phyloP scores from a whole-genome alignment of 2,888 invertebrate species.

The Diarsia rubi region DNA sequence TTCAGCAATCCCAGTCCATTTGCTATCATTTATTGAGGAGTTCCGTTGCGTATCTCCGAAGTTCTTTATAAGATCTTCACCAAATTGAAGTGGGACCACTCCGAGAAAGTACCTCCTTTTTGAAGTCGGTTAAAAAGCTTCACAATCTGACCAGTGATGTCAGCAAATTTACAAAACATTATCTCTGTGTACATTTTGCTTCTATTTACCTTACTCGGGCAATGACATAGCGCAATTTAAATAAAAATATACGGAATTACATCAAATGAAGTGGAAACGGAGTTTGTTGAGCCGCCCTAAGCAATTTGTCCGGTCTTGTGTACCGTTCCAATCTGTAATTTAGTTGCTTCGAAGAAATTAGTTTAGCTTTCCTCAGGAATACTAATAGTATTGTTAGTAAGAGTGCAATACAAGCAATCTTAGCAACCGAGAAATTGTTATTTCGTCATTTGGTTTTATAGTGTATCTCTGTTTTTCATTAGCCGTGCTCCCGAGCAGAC shows the following conservation, averaged over 20 bases:
- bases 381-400: neutral
- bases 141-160: neutral
- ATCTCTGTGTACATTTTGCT: neutral
- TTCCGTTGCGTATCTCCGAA: no score
- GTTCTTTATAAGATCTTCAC: no score
- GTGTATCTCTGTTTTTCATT: slow-evolving; percentile 6
- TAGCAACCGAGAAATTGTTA: slow-evolving; percentile 6
- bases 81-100: no score
- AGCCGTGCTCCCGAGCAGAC: neutral
- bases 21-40: no score
- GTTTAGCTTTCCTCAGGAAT: slow-evolving; percentile 9
- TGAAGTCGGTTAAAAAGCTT: no score
- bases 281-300: slow-evolving; percentile 12
- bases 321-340: slow-evolving; percentile 43
- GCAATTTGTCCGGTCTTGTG: slow-evolving; percentile 47
- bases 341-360: slow-evolving; percentile 17
- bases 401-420: slow-evolving; percentile 12
- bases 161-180: slow-evolving; percentile 15
- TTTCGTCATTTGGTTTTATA: slow-evolving; percentile 22
- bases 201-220: neutral
- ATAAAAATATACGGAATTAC: slow-evolving; percentile 15
- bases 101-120: no score
- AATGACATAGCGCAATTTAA: slow-evolving; percentile 13
- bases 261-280: slow-evolving; percentile 29
- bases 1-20: no score